Percentiles rank a stretch among this genome's conserved stretches.
These are phyloP conservation scores for Kryphioiulus occultus DNA, from an alignment of 2,888 invertebrate genomes.

Conservation along the genomic window DNA sequence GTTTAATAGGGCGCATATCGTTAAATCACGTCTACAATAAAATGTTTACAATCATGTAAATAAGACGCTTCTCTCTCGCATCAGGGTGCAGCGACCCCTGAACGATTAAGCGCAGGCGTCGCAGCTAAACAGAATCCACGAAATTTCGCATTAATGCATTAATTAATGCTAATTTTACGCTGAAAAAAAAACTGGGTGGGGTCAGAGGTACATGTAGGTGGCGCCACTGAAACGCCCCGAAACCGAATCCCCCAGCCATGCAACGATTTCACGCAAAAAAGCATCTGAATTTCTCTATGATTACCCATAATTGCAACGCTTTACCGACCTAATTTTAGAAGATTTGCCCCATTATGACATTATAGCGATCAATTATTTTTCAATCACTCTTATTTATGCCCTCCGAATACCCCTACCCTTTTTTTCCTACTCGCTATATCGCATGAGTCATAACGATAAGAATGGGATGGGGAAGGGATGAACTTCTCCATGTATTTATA, in stretches of 20 bases:
- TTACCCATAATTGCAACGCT: not conserved
- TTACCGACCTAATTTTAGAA: not conserved
- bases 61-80: not conserved
- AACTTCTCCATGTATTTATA: not conserved
- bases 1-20: slow-evolving; percentile 5
- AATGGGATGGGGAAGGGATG: not conserved
- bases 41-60: not conserved
- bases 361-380: not conserved
- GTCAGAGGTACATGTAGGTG: not conserved
- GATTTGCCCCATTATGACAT: not conserved
- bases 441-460: not conserved
- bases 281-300: not conserved
- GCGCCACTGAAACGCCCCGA: not conserved
- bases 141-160: not conserved
- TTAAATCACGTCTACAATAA: not conserved
- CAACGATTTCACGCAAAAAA: not conserved
- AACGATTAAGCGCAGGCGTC: not conserved
- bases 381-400: not conserved
- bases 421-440: not conserved
- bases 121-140: not conserved
- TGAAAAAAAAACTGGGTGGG: not conserved
- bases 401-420: not conserved
- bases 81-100: not conserved
- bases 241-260: not conserved
- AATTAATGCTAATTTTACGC: not conserved